Base-by-base conservation (phyloP, 2,888 invertebrate genomes). In the Apamea anceps region DNA sequence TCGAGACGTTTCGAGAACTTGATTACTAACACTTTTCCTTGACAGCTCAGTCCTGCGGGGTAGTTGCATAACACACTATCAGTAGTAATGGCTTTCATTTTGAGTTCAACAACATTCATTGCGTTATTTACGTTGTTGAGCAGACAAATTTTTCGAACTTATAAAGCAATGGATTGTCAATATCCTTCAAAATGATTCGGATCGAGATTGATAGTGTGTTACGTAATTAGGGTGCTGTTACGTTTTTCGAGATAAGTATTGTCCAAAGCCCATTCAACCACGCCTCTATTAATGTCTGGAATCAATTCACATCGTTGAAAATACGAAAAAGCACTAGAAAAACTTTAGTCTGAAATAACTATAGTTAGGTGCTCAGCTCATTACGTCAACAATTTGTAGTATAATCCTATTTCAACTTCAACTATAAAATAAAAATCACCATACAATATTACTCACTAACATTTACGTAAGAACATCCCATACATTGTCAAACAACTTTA, bases 401-500 rank as follows among this genome's bases (percentile, higher is more conserved):
- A 10, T 32, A 48, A 45, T 42, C 25, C 54, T 60, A 25, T 73
- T 63, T 32, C n/a, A 80, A 73, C 25, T 70, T 57, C 12, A 66
- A 66, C 54, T 32, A 73, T 65, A 65, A 68, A 82, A 71, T 76
- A 66, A 84, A 82, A 74, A 84, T 60, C 51, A 73, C 21, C 12
- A 8, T 32, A 84, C 54, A 80, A 42, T 73, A 70, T 85, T 73
- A 48, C 37, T 45, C n/a, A 63, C 42, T 65, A 63, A 83, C 32
- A 67, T 83, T 74, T 71, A 70, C 76, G 75, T 77, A 83, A 83
- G 75, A 80, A 79, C 77, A 85, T 80, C 75, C 42, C 71, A 79
- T 79, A 88, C 81, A 84, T 82, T 85, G 81, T 85, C 75, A 79
- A 81, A 82, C 80, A 87, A 78, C 84, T 85, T 87, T 80, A 88